A percentile compares a stretch with the other conserved stretches of the same genome.
Evolutionary conservation across 2,888 invertebrate genomes (phyloP).

Genomic region (Chrysomela aeneicollis): DNA sequence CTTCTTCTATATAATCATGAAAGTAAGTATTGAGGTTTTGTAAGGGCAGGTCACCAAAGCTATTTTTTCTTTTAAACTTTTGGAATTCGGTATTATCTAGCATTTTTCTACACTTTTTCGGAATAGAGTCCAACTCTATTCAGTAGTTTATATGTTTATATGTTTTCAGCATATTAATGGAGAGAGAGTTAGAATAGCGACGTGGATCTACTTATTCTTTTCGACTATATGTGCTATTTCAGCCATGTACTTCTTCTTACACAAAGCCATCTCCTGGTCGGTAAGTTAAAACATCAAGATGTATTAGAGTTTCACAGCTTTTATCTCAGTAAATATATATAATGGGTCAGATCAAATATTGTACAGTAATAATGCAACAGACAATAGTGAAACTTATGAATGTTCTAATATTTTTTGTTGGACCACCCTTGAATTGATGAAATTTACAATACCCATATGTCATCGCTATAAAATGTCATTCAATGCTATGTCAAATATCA

Average conservation of each 20-base stretch:
- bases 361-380: too few relatives aligned
- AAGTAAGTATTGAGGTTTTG: constrained; percentile 63
- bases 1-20: constrained; percentile 83
- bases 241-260: constrained; percentile 77
- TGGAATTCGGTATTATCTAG: too few relatives aligned
- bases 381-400: too few relatives aligned
- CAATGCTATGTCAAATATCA: too few relatives aligned
- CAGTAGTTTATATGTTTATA: constrained; percentile 27
- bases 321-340: too few relatives aligned
- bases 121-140: neutral
- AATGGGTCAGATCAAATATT: too few relatives aligned
- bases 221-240: constrained; percentile 73
- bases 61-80: too few relatives aligned
- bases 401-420: too few relatives aligned
- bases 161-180: constrained; percentile 66
- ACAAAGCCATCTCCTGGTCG: constrained; percentile 75
- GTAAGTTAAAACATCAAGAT: constrained; percentile 56
- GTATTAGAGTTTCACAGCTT: too few relatives aligned
- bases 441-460: too few relatives aligned
- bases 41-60: neutral
- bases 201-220: constrained; percentile 70
- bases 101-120: too few relatives aligned
- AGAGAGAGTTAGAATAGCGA: constrained; percentile 70
- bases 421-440: too few relatives aligned
- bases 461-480: neutral